Evolutionary conservation across 2,113 vertebrate species (phyloP).

Genomic region (Rutilus rutilus): DNA sequence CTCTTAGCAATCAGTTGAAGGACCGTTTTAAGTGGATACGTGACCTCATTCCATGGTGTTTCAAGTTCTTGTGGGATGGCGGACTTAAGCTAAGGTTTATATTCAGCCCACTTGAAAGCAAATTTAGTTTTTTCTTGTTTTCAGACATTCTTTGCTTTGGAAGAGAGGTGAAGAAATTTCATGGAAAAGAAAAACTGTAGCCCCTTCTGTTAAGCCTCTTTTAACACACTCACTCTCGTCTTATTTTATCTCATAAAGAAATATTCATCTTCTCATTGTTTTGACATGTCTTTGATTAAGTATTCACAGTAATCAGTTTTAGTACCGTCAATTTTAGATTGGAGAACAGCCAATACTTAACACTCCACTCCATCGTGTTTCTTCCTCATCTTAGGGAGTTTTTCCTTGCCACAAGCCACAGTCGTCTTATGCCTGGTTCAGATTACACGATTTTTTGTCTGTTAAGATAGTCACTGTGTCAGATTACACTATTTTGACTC

Average conservation of each 20-base stretch:
- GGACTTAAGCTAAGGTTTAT: neutral
- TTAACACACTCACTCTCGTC: neutral
- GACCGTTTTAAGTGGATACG: neutral
- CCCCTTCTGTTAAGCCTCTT: neutral
- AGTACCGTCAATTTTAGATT: neutral
- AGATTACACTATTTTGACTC: too few species aligned
- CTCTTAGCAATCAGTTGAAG: constrained; percentile 3
- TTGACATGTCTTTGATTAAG: neutral
- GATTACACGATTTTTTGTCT: too few species aligned
- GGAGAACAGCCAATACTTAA: neutral
- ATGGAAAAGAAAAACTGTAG: neutral
- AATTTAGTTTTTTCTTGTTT: neutral
- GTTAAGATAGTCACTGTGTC: too few species aligned
- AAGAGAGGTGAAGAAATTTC: neutral
- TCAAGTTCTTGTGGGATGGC: constrained; percentile 2
- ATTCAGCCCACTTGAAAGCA: neutral
- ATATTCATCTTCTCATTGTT: constrained; percentile 31
- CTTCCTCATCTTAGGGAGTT: neutral
- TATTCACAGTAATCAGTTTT: neutral
- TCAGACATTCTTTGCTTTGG: neutral
- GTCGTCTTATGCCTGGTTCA: too few species aligned
- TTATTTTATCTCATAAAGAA: constrained; percentile 14
- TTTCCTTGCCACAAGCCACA: neutral
- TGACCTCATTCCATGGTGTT: neutral
- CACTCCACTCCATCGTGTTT: neutral